Evolutionary conservation across 2,113 vertebrate species (phyloP), one percentile per base, ranked within the genome.

Genomic region (Chauna torquata): DNA sequence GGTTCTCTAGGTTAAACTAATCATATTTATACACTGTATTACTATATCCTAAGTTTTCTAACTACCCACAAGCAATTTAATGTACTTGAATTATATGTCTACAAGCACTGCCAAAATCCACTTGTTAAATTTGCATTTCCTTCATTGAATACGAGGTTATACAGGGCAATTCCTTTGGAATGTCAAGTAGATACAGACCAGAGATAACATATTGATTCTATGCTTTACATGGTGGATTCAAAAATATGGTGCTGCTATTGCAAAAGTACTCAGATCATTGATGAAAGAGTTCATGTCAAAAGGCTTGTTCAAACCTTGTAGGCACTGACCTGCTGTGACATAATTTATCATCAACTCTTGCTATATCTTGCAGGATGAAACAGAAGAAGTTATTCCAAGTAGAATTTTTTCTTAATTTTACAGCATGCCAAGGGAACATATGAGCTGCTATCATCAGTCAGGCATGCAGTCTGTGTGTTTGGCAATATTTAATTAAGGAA

Each of bases 1-100:
- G 18, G 52, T 96, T 94, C 82, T 78, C 25, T 27, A 42, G 83
- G 87, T 98, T 97, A 97, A 97, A 77, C 70, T 96, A 95, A 97
- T 97, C 78, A 86, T 88, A 92, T 92, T 97, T 89, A 88, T 92
- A 50, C 45, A 79, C 40, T 88, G 17, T 85, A 82, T 96, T 94
- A 92, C 25, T 78, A 54, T 66, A 94, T 72, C 78, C 68, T 88
- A 93, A 94, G 66, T 94, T 92, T 80, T 97, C 84, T 97, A 94
- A 95, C 97, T 96, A 82, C 61, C 75, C 66, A 62, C 75, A 92
- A 90, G n/a, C 88, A 97, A 96, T 96, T 97, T 96, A 95, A 96
- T 96, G 83, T 78, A 89, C 42, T 90, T 90, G 59, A 87, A 86
- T 83, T 11, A 1, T 82, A 85, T 68, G 70, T 52, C 89, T 96